Base-by-base conservation (phyloP, 2,888 invertebrate genomes). In the Netelia inedita region DNA sequence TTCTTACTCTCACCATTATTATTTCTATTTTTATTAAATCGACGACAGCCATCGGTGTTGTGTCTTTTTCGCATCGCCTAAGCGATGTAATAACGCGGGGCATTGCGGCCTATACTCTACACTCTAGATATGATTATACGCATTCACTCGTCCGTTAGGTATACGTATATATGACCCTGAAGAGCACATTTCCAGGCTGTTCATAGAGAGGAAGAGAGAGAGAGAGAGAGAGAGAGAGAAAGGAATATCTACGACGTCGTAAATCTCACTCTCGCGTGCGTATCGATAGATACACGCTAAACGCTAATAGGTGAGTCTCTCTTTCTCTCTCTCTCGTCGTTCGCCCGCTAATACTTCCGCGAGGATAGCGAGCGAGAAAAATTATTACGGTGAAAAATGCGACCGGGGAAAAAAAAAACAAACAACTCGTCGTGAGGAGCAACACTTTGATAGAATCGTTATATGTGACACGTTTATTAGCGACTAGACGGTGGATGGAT, bases 161-260 rank as follows among this genome's bases (percentile, higher is more conserved):
- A 46, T 41, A 63, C 53, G 71, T 46, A 14, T 68, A 69, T 66
- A 73, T 41, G 43, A 14, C 66, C 35, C 35, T 8, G 35, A 35
- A 35, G 35, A 35, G 35, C 35, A 35, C 35, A 35, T 35, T 35
- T 35, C 35, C 35, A 35, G 35, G 6, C 35, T 35, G 35, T 35
- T 35, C 35, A 35, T 35, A 35, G 35, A 35, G 35, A 35, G 35
- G 35, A 35, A 35, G 35, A 35, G 2, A 23, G 16, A 21, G 73
- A 19, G 55, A 46, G 68, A 78, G 35, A 35, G 6, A 35, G 35
- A 35, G 53, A 50, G 50, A 72, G 50, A 65, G 16, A 16, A 19
- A 72, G 46, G 57, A 87, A 83, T 86, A 89, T 88, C 88, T 90
- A 89, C 89, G 88, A 89, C 88, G 89, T 89, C 88, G 87, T 91